Percentiles rank a stretch among this genome's conserved stretches.
phyloP scores from a whole-genome alignment of 2,888 invertebrate species.

The Ashinkailepas kermadecensis region DNA sequence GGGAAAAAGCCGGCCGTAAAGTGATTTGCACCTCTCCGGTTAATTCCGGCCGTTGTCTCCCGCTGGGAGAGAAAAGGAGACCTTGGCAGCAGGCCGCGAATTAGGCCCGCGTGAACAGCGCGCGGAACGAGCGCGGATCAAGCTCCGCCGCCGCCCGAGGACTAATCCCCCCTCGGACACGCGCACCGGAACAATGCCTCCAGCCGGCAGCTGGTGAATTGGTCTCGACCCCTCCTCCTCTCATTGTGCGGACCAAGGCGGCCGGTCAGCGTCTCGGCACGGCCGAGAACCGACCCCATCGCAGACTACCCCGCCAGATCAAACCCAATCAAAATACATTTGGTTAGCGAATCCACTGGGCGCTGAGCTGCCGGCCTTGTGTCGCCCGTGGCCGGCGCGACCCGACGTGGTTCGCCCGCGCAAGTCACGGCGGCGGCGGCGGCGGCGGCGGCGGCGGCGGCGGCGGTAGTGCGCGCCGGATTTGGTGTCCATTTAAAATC shows the following conservation, averaged over 20 bases:
- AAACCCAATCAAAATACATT: too few species aligned
- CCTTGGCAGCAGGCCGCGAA: neutral
- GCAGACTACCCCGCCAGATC: too few species aligned
- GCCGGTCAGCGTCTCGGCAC: too few species aligned
- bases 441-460: neutral
- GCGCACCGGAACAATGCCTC: neutral
- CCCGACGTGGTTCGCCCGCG: too few species aligned
- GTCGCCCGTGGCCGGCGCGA: too few species aligned
- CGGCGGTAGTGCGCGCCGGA: neutral
- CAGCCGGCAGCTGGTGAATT: neutral
- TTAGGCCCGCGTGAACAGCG: neutral
- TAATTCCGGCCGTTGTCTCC: neutral
- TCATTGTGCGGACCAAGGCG: neutral
- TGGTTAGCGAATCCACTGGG: too few species aligned
- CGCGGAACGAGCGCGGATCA: neutral
- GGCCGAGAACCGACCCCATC: too few species aligned
- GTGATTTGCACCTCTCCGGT: conserved; percentile 12
- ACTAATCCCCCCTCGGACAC: conserved; percentile 1
- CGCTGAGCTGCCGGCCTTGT: too few species aligned
- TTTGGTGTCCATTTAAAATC: neutral
- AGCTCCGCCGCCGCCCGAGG: neutral
- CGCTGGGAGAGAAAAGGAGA: neutral
- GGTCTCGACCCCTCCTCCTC: neutral
- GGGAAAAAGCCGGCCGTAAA: conserved; percentile 10
- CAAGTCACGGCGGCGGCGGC: neutral